Evolutionary conservation across 2,113 vertebrate species (phyloP), one percentile per base, ranked within the genome.

Genomic region (Ahaetulla prasina): DNA sequence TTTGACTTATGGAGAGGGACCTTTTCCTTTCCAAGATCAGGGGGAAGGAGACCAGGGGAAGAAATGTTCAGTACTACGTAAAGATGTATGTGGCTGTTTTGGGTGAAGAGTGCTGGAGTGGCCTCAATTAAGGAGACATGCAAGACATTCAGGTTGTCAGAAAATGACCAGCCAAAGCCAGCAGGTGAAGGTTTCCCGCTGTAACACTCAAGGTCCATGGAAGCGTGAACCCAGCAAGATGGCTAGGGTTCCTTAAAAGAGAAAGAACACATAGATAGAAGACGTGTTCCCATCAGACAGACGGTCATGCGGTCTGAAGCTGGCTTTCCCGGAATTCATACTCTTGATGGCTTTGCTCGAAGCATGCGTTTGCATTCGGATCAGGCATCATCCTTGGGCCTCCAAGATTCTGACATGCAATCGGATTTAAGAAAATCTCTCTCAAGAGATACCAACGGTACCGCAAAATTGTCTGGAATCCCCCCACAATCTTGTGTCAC

Each of bases 401-500:
- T 22, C 53, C 89, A 50, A 90, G 91, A 80, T 89, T 35, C 92
- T 47, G 20, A 2, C 97, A 97, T 97, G 96, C 97, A 96, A 43
- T 90, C 90, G 4, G 50, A 93, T n/a, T 87, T 89, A 53, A 85
- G 94, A 52, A 93, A 57, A 43, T 45, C n/a, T 93, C n/a, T 93
- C 90, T 86, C 92, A 49, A 49, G 92, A 94, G 94, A 20, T 85
- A 30, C 45, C 52, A 3, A 14, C 80, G 85, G 90, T 47, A 47
- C 49, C 2, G 0, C 84, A 68, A 86, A 93, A 95, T 88, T 68
- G 74, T 92, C 68, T 91, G 93, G 85, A 45, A n/a, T 89, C 88
- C 89, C 55, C 45, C 6, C 8, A 60, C 89, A 90, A 94, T 53
- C 30, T 68, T 68, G 88, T 55, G 14, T 55, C 68, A 45, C 27